These are phyloP conservation scores for Muntiacus muntjak DNA, from an alignment of 2,113 vertebrate species.

Conservation along the genomic window DNA sequence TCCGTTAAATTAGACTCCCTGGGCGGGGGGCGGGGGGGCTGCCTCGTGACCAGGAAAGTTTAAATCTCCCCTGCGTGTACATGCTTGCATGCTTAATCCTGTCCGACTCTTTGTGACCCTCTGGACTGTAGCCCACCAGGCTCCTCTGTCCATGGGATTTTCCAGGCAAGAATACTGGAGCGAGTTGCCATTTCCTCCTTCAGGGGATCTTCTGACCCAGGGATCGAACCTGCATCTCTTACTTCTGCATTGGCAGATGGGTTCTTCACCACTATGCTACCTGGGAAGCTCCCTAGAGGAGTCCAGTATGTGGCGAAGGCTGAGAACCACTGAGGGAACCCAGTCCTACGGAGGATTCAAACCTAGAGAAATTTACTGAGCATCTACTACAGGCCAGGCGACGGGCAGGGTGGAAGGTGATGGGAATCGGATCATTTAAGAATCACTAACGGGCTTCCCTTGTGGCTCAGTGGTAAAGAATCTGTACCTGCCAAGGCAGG, in stretches of 20 bases:
- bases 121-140: background rate
- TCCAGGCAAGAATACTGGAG: background rate
- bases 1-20: background rate
- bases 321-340: background rate
- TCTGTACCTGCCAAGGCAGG: background rate
- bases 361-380: background rate
- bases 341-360: background rate
- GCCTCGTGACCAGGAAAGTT: background rate
- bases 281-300: background rate
- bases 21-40: background rate
- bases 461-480: background rate
- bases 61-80: background rate
- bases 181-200: background rate
- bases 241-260: background rate
- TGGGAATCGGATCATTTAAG: background rate
- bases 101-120: background rate
- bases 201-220: background rate
- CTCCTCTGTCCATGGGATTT: background rate
- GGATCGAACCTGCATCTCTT: background rate
- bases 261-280: background rate
- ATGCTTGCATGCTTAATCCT: background rate
- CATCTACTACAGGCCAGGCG: background rate
- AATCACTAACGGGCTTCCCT: background rate
- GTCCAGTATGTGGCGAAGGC: accelerated
- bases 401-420: background rate